phyloP scores from a whole-genome alignment of 2,888 invertebrate species.

The Caenorhabditis virilis region DNA sequence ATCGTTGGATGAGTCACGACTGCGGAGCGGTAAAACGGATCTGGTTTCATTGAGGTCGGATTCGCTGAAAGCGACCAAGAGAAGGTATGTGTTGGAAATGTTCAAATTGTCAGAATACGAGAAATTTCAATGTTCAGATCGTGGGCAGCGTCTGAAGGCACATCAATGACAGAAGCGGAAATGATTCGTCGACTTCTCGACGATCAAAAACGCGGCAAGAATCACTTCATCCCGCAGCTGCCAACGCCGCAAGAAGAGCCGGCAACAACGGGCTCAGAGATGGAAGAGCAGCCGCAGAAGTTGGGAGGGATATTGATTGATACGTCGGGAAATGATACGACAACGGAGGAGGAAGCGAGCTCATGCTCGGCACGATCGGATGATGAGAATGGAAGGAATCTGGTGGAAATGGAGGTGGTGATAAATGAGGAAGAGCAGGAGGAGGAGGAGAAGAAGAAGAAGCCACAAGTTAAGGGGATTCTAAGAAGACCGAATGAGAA shows the following conservation, averaged over 20 bases:
- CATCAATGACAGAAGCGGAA: slow-evolving; percentile 55
- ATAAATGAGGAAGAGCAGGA: slow-evolving; percentile 9
- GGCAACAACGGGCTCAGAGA: not conserved
- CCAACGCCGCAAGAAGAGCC: slow-evolving; percentile 30
- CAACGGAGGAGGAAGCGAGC: slow-evolving; percentile 29
- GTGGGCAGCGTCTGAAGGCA: slow-evolving; percentile 62
- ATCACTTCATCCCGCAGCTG: slow-evolving; percentile 50
- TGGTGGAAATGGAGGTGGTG: slow-evolving; percentile 35
- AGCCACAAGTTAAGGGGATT: slow-evolving; percentile 55
- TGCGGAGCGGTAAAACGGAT: slow-evolving; percentile 55
- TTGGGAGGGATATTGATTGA: slow-evolving; percentile 2
- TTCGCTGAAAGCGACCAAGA: slow-evolving; percentile 65
- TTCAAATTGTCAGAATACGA: too few relatives aligned
- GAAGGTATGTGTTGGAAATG: too few relatives aligned
- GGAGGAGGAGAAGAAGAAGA: not conserved
- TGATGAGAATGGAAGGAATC: too few relatives aligned
- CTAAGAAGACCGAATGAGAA: slow-evolving; percentile 46
- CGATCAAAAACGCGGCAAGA: slow-evolving; percentile 54
- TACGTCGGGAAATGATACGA: slow-evolving; percentile 21
- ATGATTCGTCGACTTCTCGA: slow-evolving; percentile 57
- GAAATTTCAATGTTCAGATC: slow-evolving; percentile 56
- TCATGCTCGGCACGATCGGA: slow-evolving; percentile 26
- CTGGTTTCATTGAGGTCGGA: slow-evolving; percentile 61
- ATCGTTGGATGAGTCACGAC: slow-evolving; percentile 38
- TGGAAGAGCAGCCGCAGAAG: slow-evolving; percentile 3